Percentiles rank a stretch among this genome's conserved stretches.
Conservation (phyloP, 2,888 invertebrate genomes). For the Anthoptus insignis region DNA sequence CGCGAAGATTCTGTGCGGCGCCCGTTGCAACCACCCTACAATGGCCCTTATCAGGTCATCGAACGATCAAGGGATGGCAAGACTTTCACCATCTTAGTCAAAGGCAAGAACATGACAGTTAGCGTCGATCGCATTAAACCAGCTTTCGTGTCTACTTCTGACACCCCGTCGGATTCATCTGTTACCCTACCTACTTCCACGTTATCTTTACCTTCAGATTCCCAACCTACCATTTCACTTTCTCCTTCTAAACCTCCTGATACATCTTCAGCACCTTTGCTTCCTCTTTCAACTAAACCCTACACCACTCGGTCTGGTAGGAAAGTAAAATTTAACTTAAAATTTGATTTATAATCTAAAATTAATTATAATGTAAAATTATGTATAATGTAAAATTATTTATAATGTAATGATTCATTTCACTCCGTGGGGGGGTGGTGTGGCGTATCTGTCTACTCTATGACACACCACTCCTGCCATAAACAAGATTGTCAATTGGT, state of each 20-base stretch:
- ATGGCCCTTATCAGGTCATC: neutral
- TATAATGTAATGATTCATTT: no score
- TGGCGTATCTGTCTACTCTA: no score
- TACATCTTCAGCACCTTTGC: neutral
- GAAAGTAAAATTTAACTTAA: no score
- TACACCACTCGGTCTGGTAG: conserved; percentile 13
- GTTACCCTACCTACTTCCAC: neutral
- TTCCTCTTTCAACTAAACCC: no score
- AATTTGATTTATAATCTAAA: no score
- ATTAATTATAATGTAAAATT: no score
- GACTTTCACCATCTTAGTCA: neutral
- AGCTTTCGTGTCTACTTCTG: neutral
- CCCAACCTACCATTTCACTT: neutral
- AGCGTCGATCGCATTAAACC: neutral
- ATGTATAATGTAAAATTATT: no score
- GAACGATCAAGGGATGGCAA: neutral
- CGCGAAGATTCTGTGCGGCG: neutral
- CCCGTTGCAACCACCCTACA: neutral
- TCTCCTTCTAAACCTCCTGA: no score
- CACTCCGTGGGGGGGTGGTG: no score
- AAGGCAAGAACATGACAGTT: neutral
- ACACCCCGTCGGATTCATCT: neutral
- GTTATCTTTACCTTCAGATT: neutral
- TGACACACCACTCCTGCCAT: no score
- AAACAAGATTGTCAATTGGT: no score